Percentiles rank a stretch among this genome's conserved stretches.
Conservation (phyloP, 2,888 invertebrate genomes). For the Lepeophtheirus nordmannii region DNA sequence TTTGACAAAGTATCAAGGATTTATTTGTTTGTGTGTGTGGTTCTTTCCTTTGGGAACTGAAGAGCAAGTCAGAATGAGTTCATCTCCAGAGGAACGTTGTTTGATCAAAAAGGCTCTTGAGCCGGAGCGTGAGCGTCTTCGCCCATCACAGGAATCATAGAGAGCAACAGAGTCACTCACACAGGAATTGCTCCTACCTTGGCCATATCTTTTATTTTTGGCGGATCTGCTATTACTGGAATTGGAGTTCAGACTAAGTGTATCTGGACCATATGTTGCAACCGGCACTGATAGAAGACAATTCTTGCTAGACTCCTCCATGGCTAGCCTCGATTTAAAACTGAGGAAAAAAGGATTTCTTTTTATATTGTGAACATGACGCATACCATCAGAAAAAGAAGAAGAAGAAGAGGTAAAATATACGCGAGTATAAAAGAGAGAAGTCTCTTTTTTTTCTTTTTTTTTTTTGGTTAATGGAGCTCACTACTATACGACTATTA, state of each 20-base stretch:
- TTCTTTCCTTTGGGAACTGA: slow-evolving; percentile 1
- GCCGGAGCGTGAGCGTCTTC: background rate
- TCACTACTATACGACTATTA: no score
- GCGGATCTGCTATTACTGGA: background rate
- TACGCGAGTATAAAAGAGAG: background rate
- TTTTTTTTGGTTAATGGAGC: no score
- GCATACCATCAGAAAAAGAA: background rate
- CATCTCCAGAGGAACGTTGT: slow-evolving; percentile 10
- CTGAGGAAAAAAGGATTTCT: no score
- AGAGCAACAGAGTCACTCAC: slow-evolving; percentile 13
- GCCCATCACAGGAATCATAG: background rate
- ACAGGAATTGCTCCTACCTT: slow-evolving; percentile 14
- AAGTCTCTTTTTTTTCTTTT: no score
- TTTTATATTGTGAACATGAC: no score
- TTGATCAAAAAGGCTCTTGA: slow-evolving; percentile 17
- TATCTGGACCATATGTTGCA: background rate
- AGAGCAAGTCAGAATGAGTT: slow-evolving; percentile 7
- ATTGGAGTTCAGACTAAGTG: background rate
- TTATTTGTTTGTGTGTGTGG: no score
- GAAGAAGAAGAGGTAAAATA: background rate
- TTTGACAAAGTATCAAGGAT: no score
- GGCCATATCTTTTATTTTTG: background rate
- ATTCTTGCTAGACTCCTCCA: background rate
- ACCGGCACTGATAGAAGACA: slow-evolving; percentile 4
- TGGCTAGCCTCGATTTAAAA: background rate